Percentiles rank a stretch among this genome's conserved stretches.
Conservation (phyloP, 2,113 vertebrate genomes). For the Anolis sagrei region DNA sequence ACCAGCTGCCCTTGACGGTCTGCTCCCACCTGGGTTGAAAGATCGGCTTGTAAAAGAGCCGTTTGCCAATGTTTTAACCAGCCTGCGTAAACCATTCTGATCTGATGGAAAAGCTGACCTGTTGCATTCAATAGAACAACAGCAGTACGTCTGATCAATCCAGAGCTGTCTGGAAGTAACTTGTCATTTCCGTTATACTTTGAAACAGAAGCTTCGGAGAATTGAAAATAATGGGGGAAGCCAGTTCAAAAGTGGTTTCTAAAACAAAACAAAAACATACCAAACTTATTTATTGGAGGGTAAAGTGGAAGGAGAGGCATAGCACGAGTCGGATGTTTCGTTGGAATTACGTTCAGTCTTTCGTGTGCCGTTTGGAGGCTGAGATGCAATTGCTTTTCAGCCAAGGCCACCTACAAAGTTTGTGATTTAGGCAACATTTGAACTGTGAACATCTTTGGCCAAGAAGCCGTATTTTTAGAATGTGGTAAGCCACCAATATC, state of each 20-base stretch:
- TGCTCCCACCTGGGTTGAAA: not conserved
- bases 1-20: not conserved
- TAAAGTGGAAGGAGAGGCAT: not conserved
- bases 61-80: not conserved
- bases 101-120: not conserved
- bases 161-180: not conserved
- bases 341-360: not conserved
- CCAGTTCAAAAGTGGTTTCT: not conserved
- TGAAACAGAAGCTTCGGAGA: not conserved
- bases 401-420: not conserved
- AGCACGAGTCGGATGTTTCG: not conserved
- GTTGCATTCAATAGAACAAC: not conserved
- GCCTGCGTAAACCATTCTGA: not conserved
- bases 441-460: not conserved
- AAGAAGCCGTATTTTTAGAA: not conserved
- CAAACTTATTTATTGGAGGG: not conserved
- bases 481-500: not conserved
- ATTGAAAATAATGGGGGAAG: not conserved
- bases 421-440: too few relatives aligned
- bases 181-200: too few relatives aligned
- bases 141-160: too few relatives aligned
- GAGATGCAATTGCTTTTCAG: not conserved
- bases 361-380: not conserved
- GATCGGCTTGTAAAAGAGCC: too few relatives aligned
- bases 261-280: not conserved